These are phyloP conservation scores for Anthopleura xanthogrammica DNA, from an alignment of 92 coral and sea anemone genomes.

Conservation along the genomic window DNA sequence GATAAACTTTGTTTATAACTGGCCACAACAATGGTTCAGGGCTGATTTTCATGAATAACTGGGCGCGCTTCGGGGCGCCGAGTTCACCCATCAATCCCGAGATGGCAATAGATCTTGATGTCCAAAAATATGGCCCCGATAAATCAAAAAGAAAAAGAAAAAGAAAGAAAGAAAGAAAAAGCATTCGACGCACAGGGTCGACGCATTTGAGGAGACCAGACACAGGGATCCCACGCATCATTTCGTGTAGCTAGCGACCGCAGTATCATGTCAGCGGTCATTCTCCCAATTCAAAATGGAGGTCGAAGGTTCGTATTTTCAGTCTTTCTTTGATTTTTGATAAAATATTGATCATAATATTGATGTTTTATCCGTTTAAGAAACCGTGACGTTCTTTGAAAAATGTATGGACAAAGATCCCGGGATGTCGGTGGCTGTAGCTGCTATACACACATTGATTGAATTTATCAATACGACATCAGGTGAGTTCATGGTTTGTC, in stretches of 20 bases:
- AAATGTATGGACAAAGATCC: constrained; percentile 90
- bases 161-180: neutral
- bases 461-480: constrained; percentile 79
- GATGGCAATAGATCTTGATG: too few relatives aligned
- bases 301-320: constrained; percentile 68
- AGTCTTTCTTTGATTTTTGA: neutral
- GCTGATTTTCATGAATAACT: too few relatives aligned
- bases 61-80: too few relatives aligned
- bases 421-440: constrained; percentile 85
- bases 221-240: neutral
- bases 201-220: neutral
- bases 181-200: too few relatives aligned
- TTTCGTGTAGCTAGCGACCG: neutral
- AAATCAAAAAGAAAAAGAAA: too few relatives aligned
- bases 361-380: constrained; percentile 35
- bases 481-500: constrained; percentile 39
- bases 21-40: too few relatives aligned
- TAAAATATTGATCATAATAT: neutral
- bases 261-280: constrained; percentile 37
- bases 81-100: too few relatives aligned
- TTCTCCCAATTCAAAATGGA: constrained; percentile 68
- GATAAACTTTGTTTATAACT: too few relatives aligned
- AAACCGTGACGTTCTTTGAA: constrained; percentile 75
- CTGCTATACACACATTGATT: constrained; percentile 88
- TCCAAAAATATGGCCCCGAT: too few relatives aligned